Conservation (phyloP, 92 coral and sea anemone species). For the Palythoa grandis region DNA sequence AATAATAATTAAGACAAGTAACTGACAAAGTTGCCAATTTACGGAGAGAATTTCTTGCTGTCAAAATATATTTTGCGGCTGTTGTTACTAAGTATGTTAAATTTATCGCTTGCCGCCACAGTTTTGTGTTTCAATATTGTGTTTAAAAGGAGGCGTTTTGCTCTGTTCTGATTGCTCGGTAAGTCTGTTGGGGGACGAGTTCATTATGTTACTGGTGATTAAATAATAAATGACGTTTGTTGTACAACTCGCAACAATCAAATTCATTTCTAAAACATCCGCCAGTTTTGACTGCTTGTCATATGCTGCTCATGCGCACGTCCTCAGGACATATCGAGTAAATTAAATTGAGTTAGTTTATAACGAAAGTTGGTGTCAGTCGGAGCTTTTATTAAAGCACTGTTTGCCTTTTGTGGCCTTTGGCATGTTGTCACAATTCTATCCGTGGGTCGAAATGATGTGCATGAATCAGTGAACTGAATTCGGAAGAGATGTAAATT, state of each 20-base stretch:
- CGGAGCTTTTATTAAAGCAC: slow-evolving; percentile 2
- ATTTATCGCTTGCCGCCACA: not conserved
- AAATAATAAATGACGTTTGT: slow-evolving; percentile 7
- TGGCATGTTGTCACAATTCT: slow-evolving; percentile 28
- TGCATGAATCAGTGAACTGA: slow-evolving; percentile 1
- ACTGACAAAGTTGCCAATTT: not conserved
- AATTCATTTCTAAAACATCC: slow-evolving; percentile 25
- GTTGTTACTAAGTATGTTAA: not conserved
- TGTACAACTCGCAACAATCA: slow-evolving; percentile 20
- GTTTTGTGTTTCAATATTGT: not conserved
- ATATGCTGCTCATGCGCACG: slow-evolving; percentile 16
- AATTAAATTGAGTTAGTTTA: slow-evolving; percentile 21
- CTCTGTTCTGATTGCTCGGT: not conserved
- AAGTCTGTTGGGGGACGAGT: not conserved
- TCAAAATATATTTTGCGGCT: not conserved
- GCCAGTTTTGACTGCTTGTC: slow-evolving; percentile 21
- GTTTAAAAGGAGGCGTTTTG: not conserved
- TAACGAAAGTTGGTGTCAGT: slow-evolving; percentile 1
- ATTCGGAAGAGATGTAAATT: not conserved
- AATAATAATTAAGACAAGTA: not conserved
- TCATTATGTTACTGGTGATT: slow-evolving; percentile 19
- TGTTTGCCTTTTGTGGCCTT: slow-evolving; percentile 15
- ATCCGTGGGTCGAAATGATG: slow-evolving; percentile 5
- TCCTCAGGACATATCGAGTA: slow-evolving; percentile 3
- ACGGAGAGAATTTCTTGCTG: not conserved